A percentile compares a stretch with the other conserved stretches of the same genome.
Conservation (phyloP, 2,797 vertebrate species). For the Limosa lapponica region DNA sequence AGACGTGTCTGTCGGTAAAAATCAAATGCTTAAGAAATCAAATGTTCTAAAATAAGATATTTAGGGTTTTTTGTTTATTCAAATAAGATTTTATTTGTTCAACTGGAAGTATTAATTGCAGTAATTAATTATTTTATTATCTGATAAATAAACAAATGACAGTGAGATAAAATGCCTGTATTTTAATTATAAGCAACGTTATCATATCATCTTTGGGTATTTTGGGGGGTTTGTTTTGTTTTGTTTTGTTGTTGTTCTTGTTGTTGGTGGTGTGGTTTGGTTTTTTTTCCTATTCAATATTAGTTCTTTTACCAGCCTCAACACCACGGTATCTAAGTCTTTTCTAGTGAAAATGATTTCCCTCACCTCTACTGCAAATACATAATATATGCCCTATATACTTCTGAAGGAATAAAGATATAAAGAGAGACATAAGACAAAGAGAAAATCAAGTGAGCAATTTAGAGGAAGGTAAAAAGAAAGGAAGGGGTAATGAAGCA, state of each 20-base stretch:
- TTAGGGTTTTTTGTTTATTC: fast-evolving
- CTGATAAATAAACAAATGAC: not conserved
- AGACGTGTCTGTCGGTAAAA: not conserved
- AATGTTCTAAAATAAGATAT: not conserved
- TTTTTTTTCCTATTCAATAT: not conserved
- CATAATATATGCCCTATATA: not conserved
- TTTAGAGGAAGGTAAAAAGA: not conserved
- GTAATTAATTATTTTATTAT: not conserved
- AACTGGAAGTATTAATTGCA: not conserved
- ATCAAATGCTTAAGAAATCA: not conserved
- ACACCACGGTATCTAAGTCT: not conserved
- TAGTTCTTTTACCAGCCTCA: not conserved
- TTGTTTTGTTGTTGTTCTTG: too few relatives aligned
- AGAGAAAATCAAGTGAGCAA: not conserved
- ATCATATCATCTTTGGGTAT: fast-evolving
- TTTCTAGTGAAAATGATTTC: not conserved
- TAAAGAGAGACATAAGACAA: not conserved
- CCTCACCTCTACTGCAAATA: not conserved
- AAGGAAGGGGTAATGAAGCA: not conserved
- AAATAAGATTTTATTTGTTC: not conserved
- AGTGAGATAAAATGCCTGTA: not conserved
- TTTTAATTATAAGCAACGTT: not conserved
- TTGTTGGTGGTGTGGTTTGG: too few relatives aligned
- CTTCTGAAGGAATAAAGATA: not conserved
- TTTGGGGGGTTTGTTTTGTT: too few relatives aligned